A percentile compares a stretch with the other conserved stretches of the same genome.
Conservation (phyloP, 2,797 vertebrate genomes). For the Mormyrops boulengeri region DNA sequence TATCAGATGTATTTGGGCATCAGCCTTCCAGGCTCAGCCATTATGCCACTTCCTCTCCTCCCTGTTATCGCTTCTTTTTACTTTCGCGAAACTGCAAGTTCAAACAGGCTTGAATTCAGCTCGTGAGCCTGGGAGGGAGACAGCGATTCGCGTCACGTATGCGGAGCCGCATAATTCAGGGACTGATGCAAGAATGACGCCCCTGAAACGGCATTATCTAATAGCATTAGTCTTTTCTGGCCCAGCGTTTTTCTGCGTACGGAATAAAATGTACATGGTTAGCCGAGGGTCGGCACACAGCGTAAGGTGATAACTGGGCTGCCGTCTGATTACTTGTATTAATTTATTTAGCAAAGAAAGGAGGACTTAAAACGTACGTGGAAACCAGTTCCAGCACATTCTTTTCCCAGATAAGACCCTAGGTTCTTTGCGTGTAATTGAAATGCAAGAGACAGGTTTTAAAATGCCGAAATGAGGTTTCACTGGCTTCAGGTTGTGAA, state of each 20-base stretch:
- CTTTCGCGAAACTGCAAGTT: neutral
- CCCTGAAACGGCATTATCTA: slow-evolving; percentile 3
- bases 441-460: slow-evolving; percentile 12
- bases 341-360: slow-evolving; percentile 8
- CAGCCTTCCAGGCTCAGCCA: neutral
- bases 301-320: neutral
- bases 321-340: neutral
- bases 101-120: neutral
- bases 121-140: neutral
- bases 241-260: neutral
- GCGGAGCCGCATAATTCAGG: neutral
- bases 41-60: neutral
- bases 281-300: neutral
- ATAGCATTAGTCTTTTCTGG: neutral
- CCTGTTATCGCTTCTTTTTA: neutral
- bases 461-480: neutral
- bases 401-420: slow-evolving; percentile 4
- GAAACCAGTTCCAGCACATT: slow-evolving; percentile 1
- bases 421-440: slow-evolving; percentile 6
- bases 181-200: neutral
- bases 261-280: neutral
- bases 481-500: neutral
- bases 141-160: neutral
- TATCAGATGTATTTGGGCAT: neutral
- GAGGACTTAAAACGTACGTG: neutral